Conservation (phyloP, 2,113 vertebrate species). For the rabbit (Oryctolagus cuniculus) region DNA sequence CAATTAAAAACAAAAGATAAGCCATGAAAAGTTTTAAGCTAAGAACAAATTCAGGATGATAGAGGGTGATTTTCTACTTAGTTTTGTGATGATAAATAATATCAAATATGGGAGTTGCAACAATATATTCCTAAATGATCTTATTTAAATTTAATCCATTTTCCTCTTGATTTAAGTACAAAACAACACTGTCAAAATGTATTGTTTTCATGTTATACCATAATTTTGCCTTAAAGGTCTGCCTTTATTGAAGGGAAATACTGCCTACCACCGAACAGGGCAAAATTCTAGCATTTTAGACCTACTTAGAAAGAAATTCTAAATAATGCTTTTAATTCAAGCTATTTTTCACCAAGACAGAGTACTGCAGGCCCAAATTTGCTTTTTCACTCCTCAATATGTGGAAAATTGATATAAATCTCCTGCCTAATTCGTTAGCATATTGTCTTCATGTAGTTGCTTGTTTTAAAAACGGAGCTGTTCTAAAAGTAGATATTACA, state of each 20-base stretch:
- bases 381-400: not conserved
- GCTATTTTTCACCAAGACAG: not conserved
- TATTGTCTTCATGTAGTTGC: not conserved
- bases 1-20: not conserved
- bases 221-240: constrained; percentile 30
- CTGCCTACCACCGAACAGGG: not conserved
- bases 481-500: not conserved
- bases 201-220: not conserved
- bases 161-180: not conserved
- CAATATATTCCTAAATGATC: constrained; percentile 7
- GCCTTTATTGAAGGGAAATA: not conserved
- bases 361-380: not conserved
- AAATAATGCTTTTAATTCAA: not conserved
- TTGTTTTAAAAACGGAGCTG: not conserved
- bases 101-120: not conserved
- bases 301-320: not conserved
- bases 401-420: not conserved
- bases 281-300: constrained; percentile 13
- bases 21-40: not conserved
- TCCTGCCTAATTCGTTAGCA: not conserved
- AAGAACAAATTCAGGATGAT: not conserved
- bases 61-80: not conserved
- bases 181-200: not conserved
- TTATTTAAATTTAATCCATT: not conserved
- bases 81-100: not conserved